Evolutionary conservation across 2,888 invertebrate species (phyloP).

Genomic region (Chloroclysta siterata): DNA sequence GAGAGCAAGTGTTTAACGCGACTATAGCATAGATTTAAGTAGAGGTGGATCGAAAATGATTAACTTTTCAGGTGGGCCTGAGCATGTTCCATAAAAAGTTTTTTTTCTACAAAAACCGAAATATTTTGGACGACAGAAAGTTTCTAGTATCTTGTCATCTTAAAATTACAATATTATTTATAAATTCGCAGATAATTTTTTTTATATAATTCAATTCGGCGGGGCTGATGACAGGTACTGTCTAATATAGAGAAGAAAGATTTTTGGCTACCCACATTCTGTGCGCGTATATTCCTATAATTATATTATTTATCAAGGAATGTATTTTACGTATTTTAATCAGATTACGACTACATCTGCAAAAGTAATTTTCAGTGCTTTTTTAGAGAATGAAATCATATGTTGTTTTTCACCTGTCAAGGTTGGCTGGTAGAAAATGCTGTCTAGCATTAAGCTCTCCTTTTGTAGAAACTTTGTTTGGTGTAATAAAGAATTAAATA

Average conservation of each 20-base stretch:
- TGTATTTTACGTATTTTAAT: slow-evolving; percentile 8
- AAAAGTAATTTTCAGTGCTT: not conserved
- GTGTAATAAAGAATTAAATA: too few relatives aligned
- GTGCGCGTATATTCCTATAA: not conserved
- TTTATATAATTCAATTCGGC: not conserved
- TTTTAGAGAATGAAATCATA: slow-evolving; percentile 1
- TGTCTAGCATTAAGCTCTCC: too few relatives aligned
- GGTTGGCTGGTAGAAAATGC: too few relatives aligned
- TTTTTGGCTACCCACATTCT: not conserved
- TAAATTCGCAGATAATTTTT: not conserved
- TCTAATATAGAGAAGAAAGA: not conserved
- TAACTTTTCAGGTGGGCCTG: too few relatives aligned
- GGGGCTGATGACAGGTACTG: not conserved
- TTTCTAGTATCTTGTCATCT: slow-evolving; percentile 1
- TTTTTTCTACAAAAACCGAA: too few relatives aligned
- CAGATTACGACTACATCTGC: not conserved
- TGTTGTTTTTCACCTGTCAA: too few relatives aligned
- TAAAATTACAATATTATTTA: not conserved
- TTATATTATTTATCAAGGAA: slow-evolving; percentile 3
- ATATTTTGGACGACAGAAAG: not conserved
- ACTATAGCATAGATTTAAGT: too few relatives aligned
- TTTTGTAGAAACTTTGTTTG: too few relatives aligned
- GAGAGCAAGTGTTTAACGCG: too few relatives aligned
- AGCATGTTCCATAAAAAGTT: too few relatives aligned
- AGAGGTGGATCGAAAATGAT: too few relatives aligned